phyloP scores from a whole-genome alignment of 2,888 invertebrate genomes.

The Rotaria magnacalcarata region DNA sequence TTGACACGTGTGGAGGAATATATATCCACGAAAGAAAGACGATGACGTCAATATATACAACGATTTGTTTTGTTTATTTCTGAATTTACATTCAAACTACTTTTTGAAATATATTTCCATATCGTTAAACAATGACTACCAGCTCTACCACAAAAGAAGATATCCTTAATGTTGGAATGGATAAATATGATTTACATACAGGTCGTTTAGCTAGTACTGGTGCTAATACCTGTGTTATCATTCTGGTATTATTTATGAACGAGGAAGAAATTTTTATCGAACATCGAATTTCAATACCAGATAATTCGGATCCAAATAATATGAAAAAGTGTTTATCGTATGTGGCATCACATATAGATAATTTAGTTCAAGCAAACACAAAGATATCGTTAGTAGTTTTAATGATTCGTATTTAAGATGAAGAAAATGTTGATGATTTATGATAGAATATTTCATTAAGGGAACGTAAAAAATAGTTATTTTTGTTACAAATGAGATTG shows the following conservation, averaged over 20 bases:
- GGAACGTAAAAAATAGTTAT: neutral
- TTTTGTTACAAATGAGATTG: neutral
- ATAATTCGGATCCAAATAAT: neutral
- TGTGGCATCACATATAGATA: neutral
- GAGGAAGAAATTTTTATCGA: neutral
- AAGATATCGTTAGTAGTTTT: neutral
- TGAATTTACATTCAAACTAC: too few relatives aligned
- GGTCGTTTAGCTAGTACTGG: conserved; percentile 7
- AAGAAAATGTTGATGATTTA: neutral
- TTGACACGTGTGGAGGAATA: too few relatives aligned
- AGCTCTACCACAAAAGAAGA: neutral
- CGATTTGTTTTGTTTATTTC: too few relatives aligned
- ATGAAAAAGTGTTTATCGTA: neutral
- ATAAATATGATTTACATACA: neutral
- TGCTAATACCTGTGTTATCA: neutral
- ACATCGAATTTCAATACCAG: neutral
- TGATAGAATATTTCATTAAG: neutral
- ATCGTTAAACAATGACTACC: too few relatives aligned
- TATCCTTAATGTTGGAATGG: neutral
- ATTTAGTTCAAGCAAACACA: neutral
- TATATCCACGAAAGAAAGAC: too few relatives aligned
- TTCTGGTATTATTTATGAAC: neutral
- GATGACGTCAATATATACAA: too few relatives aligned
- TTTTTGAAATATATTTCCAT: too few relatives aligned
- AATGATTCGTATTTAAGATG: neutral